Conservation (phyloP, 1,140 invertebrate species). For the Eumaeus atala region DNA sequence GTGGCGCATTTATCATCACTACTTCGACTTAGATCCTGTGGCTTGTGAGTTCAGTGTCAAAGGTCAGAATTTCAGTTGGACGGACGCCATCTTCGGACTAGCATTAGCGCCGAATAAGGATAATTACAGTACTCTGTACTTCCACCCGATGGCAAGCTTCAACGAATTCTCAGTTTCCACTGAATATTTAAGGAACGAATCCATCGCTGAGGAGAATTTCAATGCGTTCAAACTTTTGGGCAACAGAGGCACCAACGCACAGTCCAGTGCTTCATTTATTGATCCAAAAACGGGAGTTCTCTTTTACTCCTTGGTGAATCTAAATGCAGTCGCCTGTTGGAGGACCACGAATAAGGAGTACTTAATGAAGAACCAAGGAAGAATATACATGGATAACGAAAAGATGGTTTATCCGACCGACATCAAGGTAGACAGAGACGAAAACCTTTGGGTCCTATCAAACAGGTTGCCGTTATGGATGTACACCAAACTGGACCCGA, state of each 20-base stretch:
- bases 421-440: constrained; percentile 82
- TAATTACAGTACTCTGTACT: constrained; percentile 83
- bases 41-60: constrained; percentile 82
- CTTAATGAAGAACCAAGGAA: constrained; percentile 78
- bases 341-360: constrained; percentile 79
- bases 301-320: constrained; percentile 84
- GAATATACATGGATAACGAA: constrained; percentile 81
- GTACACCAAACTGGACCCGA: constrained; percentile 77
- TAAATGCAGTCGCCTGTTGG: constrained; percentile 87
- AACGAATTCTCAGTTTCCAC: constrained; percentile 84
- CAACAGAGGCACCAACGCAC: constrained; percentile 80
- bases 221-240: constrained; percentile 81
- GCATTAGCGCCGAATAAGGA: constrained; percentile 77
- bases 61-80: constrained; percentile 83
- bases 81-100: constrained; percentile 84
- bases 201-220: constrained; percentile 71
- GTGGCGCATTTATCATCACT: constrained; percentile 82
- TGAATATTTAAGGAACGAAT: constrained; percentile 77
- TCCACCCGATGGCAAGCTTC: constrained; percentile 84
- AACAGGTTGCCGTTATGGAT: constrained; percentile 82
- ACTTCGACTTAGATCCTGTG: constrained; percentile 81
- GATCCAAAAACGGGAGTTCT: constrained; percentile 82
- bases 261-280: constrained; percentile 83
- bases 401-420: constrained; percentile 87
- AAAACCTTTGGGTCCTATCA: constrained; percentile 83